Evolutionary conservation across 2,797 vertebrate genomes (phyloP).

Genomic region (Hippocampus kuda): DNA sequence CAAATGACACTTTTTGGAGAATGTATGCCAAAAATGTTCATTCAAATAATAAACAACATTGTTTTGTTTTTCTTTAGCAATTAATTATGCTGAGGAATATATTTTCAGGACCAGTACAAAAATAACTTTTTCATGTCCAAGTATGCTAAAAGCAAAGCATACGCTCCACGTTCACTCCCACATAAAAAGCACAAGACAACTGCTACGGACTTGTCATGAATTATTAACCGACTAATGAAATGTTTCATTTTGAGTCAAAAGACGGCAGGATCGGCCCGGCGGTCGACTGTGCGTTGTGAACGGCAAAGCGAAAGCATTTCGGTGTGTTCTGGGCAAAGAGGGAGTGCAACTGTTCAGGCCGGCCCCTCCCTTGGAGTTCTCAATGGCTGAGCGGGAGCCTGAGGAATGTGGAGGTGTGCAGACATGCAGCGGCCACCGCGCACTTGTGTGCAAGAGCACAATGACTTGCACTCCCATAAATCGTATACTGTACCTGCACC

Average conservation of each 20-base stretch:
- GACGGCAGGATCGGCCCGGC: neutral
- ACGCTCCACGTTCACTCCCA: neutral
- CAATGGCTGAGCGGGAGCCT: slow-evolving; percentile 41
- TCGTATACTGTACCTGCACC: neutral
- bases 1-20: neutral
- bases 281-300: slow-evolving; percentile 2
- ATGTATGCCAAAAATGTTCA: no score
- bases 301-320: slow-evolving; percentile 39
- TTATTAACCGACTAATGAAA: neutral
- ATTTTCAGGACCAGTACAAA: no score
- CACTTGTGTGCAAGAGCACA: slow-evolving; percentile 9
- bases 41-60: no score
- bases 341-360: slow-evolving; percentile 42
- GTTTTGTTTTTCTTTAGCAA: no score
- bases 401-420: slow-evolving; percentile 76
- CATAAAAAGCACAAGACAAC: no score
- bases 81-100: no score
- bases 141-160: neutral
- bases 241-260: neutral
- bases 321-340: slow-evolving; percentile 9
- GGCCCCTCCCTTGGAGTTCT: slow-evolving; percentile 50
- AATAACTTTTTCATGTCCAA: neutral
- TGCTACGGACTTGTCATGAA: neutral
- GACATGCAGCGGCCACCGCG: slow-evolving; percentile 57
- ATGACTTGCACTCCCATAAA: neutral